Evolutionary conservation across 53 echinoderm and acorn worm genomes (phyloP), one percentile per base, ranked within the genome.

Genomic region (Luidia sarsii): DNA sequence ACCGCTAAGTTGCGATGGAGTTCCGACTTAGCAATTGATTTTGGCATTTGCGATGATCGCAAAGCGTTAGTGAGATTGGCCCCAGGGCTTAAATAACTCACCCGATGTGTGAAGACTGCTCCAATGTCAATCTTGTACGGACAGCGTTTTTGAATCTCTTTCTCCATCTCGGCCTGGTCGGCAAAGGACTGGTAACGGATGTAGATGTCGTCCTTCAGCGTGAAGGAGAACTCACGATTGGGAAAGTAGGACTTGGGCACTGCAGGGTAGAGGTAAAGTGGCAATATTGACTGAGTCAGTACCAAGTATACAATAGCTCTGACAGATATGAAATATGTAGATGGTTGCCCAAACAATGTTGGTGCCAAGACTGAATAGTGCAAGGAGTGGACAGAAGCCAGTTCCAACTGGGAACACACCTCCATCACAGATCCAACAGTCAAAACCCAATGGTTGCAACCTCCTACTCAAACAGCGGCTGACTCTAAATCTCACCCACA

Each of bases 51-150:
- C n/a, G n/a, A n/a, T n/a, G n/a, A n/a, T n/a, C n/a, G n/a, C n/a
- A n/a, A n/a, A n/a, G n/a, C n/a, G n/a, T n/a, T n/a, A n/a, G 16
- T 1, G 16, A 2, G 16, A 32, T 0, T 32, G 61, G 29, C 61
- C 29, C n/a, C 16, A n/a, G 16, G n/a, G 3, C 14, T 67, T 7
- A 39, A n/a, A n/a, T n/a, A n/a, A 15, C 82, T 21, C 61, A 99
- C 99, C 89, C 90, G 87, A 70, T 99, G 99, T 16, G 91, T 94
- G 70, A 91, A 99, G 21, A 99, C 91, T 22, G 99, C 99, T 6
- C 99, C 99, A 37, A 99, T 99, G 66, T 99, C 99, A 49, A 99
- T 99, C 94, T 99, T 99, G 85, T 99, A 92, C 2, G 99, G 99
- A 69, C 99, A 99, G 43, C 91, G 71, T 71, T 91, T 94, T 72